Evolutionary conservation across 2,888 invertebrate species (phyloP).

Genomic region (Coremacera marginata): DNA sequence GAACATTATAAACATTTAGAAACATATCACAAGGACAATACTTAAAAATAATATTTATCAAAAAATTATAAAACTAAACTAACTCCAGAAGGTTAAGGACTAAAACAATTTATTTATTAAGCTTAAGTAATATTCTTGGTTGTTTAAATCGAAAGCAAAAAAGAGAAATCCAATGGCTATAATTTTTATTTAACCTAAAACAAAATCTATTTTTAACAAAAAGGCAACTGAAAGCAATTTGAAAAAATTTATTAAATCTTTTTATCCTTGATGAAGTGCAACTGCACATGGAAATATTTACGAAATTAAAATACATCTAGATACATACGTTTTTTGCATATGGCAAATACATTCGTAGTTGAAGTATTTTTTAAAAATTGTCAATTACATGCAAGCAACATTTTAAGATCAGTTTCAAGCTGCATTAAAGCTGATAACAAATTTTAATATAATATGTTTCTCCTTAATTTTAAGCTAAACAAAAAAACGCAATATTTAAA

Average conservation of each 20-base stretch:
- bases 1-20: constrained; percentile 58
- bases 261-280: constrained; percentile 6
- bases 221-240: constrained; percentile 62
- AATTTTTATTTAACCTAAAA: not conserved
- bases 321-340: constrained; percentile 43
- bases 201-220: constrained; percentile 10
- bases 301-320: constrained; percentile 37
- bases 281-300: not conserved
- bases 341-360: constrained; percentile 44
- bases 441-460: not conserved
- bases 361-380: constrained; percentile 45
- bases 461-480: not conserved
- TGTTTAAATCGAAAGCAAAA: not conserved
- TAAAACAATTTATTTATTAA: constrained; percentile 12
- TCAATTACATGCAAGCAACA: constrained; percentile 46
- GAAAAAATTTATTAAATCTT: constrained; percentile 19
- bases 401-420: not conserved
- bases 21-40: constrained; percentile 70
- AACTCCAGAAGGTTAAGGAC: constrained; percentile 41
- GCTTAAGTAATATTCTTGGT: not conserved
- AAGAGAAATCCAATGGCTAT: not conserved
- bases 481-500: not conserved
- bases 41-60: constrained; percentile 56
- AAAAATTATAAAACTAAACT: constrained; percentile 44
- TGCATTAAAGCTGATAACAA: constrained; percentile 21